Conservation (phyloP, 2,888 invertebrate species). For the Amblyjoppa proteus region DNA sequence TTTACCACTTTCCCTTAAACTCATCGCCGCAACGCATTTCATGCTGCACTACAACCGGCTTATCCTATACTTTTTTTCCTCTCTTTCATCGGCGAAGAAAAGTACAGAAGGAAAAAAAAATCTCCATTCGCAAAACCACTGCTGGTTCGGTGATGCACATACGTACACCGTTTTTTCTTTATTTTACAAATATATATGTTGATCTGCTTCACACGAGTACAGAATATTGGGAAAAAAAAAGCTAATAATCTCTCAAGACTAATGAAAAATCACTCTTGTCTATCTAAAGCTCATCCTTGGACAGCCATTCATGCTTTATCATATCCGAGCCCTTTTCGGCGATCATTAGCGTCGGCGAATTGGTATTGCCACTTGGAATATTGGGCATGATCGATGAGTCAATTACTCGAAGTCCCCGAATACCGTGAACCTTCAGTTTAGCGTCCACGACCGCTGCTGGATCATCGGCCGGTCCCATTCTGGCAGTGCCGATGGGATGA, state of each 20-base stretch:
- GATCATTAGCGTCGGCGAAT: slow-evolving; percentile 89
- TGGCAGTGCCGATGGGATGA: slow-evolving; percentile 88
- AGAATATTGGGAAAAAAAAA: background rate
- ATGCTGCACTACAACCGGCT: background rate
- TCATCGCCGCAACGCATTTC: background rate
- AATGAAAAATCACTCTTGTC: background rate
- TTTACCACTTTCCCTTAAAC: slow-evolving; percentile 54
- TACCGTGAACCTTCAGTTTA: slow-evolving; percentile 86
- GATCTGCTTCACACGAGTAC: background rate
- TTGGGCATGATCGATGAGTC: slow-evolving; percentile 90
- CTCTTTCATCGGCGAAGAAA: background rate
- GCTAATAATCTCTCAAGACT: background rate
- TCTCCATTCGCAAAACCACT: no score
- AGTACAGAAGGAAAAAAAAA: background rate
- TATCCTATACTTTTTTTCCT: background rate
- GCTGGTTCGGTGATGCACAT: no score
- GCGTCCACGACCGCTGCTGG: slow-evolving; percentile 86
- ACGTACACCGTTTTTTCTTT: background rate
- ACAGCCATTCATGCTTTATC: slow-evolving; percentile 87
- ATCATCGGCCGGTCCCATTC: slow-evolving; percentile 87
- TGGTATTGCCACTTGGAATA: slow-evolving; percentile 88
- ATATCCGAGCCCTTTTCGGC: slow-evolving; percentile 89
- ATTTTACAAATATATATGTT: background rate
- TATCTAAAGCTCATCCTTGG: slow-evolving; percentile 76
- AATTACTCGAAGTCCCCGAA: slow-evolving; percentile 87